Conservation (phyloP, 2,113 vertebrate genomes). For the Microtus oregoni region DNA sequence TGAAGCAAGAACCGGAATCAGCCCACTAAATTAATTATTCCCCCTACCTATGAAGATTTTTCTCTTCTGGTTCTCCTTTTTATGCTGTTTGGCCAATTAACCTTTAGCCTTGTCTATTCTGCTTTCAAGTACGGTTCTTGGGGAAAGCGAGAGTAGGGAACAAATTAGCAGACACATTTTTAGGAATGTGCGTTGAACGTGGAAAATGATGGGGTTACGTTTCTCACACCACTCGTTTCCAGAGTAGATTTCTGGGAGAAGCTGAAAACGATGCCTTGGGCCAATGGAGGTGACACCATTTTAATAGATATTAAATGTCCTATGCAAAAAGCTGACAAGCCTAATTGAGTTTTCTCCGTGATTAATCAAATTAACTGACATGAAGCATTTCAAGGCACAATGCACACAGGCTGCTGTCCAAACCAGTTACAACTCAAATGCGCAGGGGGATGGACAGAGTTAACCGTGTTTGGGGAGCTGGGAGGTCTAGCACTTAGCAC, state of each 20-base stretch:
- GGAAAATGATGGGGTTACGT: constrained; percentile 41
- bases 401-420: constrained; percentile 80
- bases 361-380: constrained; percentile 84
- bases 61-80: constrained; percentile 28
- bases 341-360: constrained; percentile 85
- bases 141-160: constrained; percentile 46
- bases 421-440: constrained; percentile 76
- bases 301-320: constrained; percentile 83
- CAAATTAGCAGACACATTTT: constrained; percentile 66
- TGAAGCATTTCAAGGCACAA: constrained; percentile 81
- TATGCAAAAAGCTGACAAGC: constrained; percentile 79
- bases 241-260: constrained; percentile 71
- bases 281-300: constrained; percentile 80
- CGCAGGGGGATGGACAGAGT: not conserved
- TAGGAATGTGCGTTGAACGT: constrained; percentile 47
- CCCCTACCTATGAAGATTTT: constrained; percentile 36
- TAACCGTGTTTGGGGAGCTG: constrained; percentile 14
- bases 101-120: not conserved
- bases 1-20: constrained; percentile 44
- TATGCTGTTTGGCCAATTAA: constrained; percentile 70
- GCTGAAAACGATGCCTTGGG: constrained; percentile 72
- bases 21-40: constrained; percentile 52
- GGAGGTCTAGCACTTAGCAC: not conserved
- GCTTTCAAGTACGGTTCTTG: constrained; percentile 48
- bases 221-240: constrained; percentile 72